These are phyloP conservation scores for Enteromius treurensis DNA, from an alignment of 2,797 vertebrate species.

Conservation along the genomic window DNA sequence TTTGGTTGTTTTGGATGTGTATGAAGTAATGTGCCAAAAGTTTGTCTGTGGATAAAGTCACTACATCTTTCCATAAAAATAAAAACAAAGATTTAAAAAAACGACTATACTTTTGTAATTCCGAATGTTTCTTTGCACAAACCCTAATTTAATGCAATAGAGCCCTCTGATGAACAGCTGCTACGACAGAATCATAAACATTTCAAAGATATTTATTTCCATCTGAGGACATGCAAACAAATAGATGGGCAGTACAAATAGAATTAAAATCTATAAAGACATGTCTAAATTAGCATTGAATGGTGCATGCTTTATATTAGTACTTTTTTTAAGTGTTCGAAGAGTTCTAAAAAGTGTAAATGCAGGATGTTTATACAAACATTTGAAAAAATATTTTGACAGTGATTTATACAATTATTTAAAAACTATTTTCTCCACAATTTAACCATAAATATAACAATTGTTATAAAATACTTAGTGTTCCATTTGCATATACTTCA, in stretches of 20 bases:
- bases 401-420: not conserved
- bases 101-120: not conserved
- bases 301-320: not conserved
- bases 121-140: not conserved
- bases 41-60: constrained; percentile 23
- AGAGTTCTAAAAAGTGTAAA: not conserved
- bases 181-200: not conserved
- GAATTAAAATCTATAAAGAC: not conserved
- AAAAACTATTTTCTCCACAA: not conserved
- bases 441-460: constrained; percentile 3
- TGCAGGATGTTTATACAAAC: not conserved
- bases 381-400: not conserved
- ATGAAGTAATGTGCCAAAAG: constrained; percentile 14
- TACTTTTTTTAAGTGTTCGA: not conserved
- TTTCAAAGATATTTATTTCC: not conserved
- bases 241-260: not conserved
- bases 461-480: constrained; percentile 2
- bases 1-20: constrained; percentile 6
- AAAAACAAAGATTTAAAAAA: constrained; percentile 1
- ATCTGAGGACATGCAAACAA: not conserved
- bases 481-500: not conserved
- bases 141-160: not conserved
- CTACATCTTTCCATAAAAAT: constrained; percentile 20
- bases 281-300: not conserved
- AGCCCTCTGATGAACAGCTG: not conserved